phyloP scores from a whole-genome alignment of 2,888 invertebrate genomes.

The Trichopoda pennipes region DNA sequence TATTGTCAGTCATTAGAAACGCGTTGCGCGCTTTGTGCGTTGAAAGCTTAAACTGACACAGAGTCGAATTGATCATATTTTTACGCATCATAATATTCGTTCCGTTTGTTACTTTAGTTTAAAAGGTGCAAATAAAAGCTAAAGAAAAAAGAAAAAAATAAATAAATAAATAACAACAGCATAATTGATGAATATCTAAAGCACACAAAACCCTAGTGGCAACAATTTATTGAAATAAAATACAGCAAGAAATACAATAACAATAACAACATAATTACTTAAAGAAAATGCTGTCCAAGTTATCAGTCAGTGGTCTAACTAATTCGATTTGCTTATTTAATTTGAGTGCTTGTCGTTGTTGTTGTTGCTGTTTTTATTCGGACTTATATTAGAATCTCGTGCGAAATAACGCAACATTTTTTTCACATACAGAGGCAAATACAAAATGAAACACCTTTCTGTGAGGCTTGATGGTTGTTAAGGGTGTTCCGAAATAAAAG shows the following conservation, averaged over 20 bases:
- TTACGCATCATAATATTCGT: slow-evolving; percentile 35
- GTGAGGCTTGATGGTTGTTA: slow-evolving; percentile 39
- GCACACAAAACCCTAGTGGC: not conserved
- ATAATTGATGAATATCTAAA: slow-evolving; percentile 33
- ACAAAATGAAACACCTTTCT: slow-evolving; percentile 37
- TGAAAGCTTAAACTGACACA: slow-evolving; percentile 34
- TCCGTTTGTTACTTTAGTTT: not conserved
- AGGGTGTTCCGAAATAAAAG: slow-evolving; percentile 19
- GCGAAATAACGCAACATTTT: slow-evolving; percentile 48
- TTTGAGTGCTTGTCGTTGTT: slow-evolving; percentile 20
- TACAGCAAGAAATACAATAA: slow-evolving; percentile 9
- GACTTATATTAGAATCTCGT: slow-evolving; percentile 56
- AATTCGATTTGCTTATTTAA: slow-evolving; percentile 55
- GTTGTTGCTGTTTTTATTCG: too few relatives aligned
- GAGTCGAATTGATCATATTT: slow-evolving; percentile 30
- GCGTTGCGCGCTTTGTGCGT: slow-evolving; percentile 34
- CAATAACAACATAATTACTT: slow-evolving; percentile 23
- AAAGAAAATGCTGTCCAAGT: slow-evolving; percentile 49
- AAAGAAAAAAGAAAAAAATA: not conserved
- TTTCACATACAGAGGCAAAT: not conserved
- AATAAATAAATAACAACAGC: not conserved
- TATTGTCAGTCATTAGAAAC: slow-evolving; percentile 48
- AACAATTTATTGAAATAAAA: slow-evolving; percentile 38
- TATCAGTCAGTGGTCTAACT: slow-evolving; percentile 39
- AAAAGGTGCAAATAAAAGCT: slow-evolving; percentile 58